Evolutionary conservation across 2,888 invertebrate genomes (phyloP), one percentile per base, ranked within the genome.

Genomic region (Portevinia maculata): DNA sequence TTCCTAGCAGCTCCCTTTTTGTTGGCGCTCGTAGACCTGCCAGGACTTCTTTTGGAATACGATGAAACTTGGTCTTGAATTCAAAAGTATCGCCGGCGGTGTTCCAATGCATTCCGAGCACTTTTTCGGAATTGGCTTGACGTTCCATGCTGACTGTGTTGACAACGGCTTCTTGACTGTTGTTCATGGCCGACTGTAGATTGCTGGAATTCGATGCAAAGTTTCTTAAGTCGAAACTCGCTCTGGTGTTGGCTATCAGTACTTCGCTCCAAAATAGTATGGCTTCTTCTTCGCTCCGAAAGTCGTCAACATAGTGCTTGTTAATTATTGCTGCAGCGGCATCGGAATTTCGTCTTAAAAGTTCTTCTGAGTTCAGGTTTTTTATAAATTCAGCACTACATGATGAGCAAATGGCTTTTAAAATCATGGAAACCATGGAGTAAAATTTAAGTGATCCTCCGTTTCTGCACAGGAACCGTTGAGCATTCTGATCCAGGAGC

Each of bases 1-100:
- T 53, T 1, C 60, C 53, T 5, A 62, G 9, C 1, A 69, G 17
- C 21, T 81, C 74, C 30, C 79, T 41, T 30, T 79, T 79, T 9
- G 65, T 78, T 37, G 71, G 78, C 19, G 46, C 15, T 3, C 53
- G 53, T 3, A 11, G 17, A 1, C 53, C 52, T 13, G 62, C 34
- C 19, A 62, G 4, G 19, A 62, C 62, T 1, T 53, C 46, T 46
- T 28, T 21, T 5, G 44, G 30, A 13, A 64, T 53, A 13, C 57
- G 34, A 28, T 69, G 69, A 19, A 48, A 69, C 13, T 69, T 55
- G 5, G 57, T 57, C 17, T 34, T 24, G 15, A 69, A 69, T n/a
- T 48, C 24, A 32, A 69, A 69, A 34, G 11, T 48, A 19, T 69
- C 44, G 6, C 13, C 13, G 4, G 46, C 30, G 11, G 55, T 34